Percentiles rank a stretch among this genome's conserved stretches.
Conservation (phyloP, 92 coral and sea anemone genomes). For the Ricordea florida region DNA sequence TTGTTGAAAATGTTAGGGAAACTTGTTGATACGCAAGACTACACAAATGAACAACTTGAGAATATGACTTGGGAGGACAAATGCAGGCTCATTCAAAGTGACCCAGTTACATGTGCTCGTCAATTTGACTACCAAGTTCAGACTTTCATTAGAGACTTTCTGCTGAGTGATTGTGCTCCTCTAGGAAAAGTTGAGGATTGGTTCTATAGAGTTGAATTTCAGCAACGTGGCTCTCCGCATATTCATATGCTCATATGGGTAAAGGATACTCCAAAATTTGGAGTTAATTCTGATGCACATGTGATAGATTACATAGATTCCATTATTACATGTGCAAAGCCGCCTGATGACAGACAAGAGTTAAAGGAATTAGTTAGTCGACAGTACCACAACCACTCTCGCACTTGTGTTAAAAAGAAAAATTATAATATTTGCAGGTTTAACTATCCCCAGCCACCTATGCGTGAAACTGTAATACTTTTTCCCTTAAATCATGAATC, state of each 20-base stretch:
- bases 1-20: constrained; percentile 1
- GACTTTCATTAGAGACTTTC: constrained; percentile 25
- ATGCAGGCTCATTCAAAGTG: constrained; percentile 43
- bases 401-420: constrained; percentile 49
- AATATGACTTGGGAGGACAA: constrained; percentile 19
- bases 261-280: background rate
- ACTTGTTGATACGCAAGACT: background rate
- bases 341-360: background rate
- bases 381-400: constrained; percentile 69
- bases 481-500: constrained; percentile 52
- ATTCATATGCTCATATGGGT: constrained; percentile 9
- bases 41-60: background rate
- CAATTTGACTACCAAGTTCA: constrained; percentile 50
- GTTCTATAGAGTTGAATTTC: constrained; percentile 41
- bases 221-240: constrained; percentile 58
- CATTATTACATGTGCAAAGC: background rate
- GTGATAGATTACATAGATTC: background rate
- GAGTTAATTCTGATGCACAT: background rate
- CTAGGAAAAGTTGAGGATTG: background rate
- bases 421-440: constrained; percentile 38
- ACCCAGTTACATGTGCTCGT: constrained; percentile 58
- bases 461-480: constrained; percentile 48
- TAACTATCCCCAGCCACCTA: constrained; percentile 67
- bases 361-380: constrained; percentile 40
- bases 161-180: constrained; percentile 8